phyloP scores from a whole-genome alignment of 2,888 invertebrate species.

The Carcina quercana region DNA sequence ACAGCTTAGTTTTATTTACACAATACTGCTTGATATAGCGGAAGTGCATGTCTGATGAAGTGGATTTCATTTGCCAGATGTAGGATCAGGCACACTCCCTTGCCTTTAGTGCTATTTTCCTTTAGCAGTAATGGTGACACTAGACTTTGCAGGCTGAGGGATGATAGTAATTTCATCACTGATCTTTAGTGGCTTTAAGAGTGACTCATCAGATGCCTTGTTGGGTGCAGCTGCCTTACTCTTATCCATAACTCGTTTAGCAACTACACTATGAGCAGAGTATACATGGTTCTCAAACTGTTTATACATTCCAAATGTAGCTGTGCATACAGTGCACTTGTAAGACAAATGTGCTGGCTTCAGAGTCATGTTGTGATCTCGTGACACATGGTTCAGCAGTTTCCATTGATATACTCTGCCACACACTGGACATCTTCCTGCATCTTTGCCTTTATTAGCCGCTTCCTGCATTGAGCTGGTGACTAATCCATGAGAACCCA shows the following conservation, averaged over 20 bases:
- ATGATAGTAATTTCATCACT: constrained; percentile 95
- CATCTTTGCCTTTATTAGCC: constrained; percentile 95
- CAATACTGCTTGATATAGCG: constrained; percentile 56
- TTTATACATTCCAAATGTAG: constrained; percentile 96
- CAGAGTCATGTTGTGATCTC: constrained; percentile 94
- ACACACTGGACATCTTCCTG: constrained; percentile 95
- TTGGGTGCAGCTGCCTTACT: constrained; percentile 63
- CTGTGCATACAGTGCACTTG: constrained; percentile 96
- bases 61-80: constrained; percentile 22
- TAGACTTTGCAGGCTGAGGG: constrained; percentile 84
- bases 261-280: constrained; percentile 93
- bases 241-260: constrained; percentile 89
- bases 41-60: constrained; percentile 40
- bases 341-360: constrained; percentile 95
- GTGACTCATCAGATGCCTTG: constrained; percentile 71
- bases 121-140: constrained; percentile 61
- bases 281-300: constrained; percentile 97
- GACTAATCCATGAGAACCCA: constrained; percentile 95
- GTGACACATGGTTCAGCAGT: constrained; percentile 91
- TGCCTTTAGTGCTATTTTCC: constrained; percentile 55
- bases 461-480: constrained; percentile 97
- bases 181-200: constrained; percentile 89
- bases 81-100: constrained; percentile 30
- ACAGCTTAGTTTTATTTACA: constrained; percentile 54
- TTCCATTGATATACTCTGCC: constrained; percentile 90